Evolutionary conservation across 2,797 vertebrate genomes (phyloP), one percentile per base, ranked within the genome.

Genomic region (Salarias fasciatus): DNA sequence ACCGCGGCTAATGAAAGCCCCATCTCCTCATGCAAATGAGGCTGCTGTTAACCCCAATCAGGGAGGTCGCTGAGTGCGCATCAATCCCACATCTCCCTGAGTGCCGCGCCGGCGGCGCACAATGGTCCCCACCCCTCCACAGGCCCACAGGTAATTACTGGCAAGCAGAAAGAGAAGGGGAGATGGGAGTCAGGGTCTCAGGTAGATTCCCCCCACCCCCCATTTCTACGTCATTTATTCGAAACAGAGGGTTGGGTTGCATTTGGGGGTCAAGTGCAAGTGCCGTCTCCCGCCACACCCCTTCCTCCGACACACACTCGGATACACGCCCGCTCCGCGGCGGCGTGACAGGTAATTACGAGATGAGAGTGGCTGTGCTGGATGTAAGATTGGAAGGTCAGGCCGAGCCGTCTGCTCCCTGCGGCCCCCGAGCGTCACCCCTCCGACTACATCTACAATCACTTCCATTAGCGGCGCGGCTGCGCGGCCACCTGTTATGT

Each of bases 21-120:
- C 77, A 35, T 85, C 79, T 86, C 80, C 62, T 84, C 82, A 91
- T 93, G 91, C 84, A 93, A 90, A 93, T 92, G 73, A 92, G 85
- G 66, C 67, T 65, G 77, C 81, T 82, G 89, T 92, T 94, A 91
- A 92, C 91, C 90, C 89, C 90, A 93, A 92, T 94, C 91, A 92
- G 71, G 76, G 75, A 82, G 92, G 90, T 90, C 72, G 12, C 62
- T 6, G 69, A 57, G 75, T 66, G 82, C 57, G 55, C 86, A 85
- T 88, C 86, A 80, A 69, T 87, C 77, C 85, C 68, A 56, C 63
- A 70, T 79, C 76, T 79, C 77, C 66, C 76, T 61, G 55, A 80
- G 78, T 73, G 74, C 60, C 41, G 28, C 13, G 28, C 58, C 30
- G 53, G 15, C 72, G 47, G 65, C 72, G 57, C 77, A 78, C 84